Evolutionary conservation across 2,797 vertebrate genomes (phyloP).

Genomic region (Peromyscus nudipes): DNA sequence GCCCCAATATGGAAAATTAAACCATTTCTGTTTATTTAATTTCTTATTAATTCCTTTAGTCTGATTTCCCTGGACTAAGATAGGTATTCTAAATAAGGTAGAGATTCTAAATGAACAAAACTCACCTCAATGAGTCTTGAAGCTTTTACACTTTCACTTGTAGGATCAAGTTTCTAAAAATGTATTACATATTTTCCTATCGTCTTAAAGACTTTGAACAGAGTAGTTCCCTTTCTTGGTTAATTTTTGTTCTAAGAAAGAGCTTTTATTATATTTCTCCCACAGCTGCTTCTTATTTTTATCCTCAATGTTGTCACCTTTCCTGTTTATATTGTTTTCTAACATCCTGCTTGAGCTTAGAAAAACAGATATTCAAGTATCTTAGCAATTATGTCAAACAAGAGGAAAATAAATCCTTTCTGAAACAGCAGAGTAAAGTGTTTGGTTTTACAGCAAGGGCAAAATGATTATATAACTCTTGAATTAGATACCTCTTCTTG

Average conservation of each 20-base stretch:
- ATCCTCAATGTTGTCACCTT: conserved; percentile 20
- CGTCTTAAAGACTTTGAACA: conserved; percentile 34
- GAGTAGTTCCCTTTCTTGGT: neutral
- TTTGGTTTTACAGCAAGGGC: conserved; percentile 1
- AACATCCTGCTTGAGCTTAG: conserved; percentile 18
- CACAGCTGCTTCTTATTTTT: conserved; percentile 27
- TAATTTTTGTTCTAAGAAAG: conserved; percentile 40
- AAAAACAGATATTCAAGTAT: conserved; percentile 39
- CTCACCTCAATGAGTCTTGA: neutral
- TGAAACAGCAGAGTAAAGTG: conserved; percentile 22
- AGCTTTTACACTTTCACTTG: neutral
- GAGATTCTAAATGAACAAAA: conserved; percentile 3
- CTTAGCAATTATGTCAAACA: conserved; percentile 54
- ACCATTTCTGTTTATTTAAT: neutral
- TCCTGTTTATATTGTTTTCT: conserved; percentile 38
- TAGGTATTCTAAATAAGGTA: conserved; percentile 54
- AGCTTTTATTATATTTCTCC: conserved; percentile 35
- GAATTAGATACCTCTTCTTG: conserved; percentile 43
- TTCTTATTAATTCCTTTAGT: conserved; percentile 29
- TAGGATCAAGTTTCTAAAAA: conserved; percentile 29
- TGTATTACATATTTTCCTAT: neutral
- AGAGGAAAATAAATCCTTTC: conserved; percentile 30
- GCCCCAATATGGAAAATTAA: neutral
- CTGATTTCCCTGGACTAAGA: neutral
- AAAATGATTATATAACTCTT: conserved; percentile 9